phyloP scores from a whole-genome alignment of 2,797 vertebrate genomes.

The Acanthiza pusilla region DNA sequence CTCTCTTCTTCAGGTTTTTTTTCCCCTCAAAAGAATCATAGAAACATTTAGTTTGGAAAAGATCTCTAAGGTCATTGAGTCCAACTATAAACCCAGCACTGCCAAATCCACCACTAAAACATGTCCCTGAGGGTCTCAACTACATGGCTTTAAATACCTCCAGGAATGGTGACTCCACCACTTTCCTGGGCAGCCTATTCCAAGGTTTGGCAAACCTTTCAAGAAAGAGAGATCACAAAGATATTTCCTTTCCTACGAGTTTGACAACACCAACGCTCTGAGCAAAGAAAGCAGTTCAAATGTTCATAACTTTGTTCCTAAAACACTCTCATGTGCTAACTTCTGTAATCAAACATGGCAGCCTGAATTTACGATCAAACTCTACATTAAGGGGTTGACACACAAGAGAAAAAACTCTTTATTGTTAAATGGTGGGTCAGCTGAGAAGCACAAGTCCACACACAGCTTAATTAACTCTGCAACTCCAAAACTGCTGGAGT shows the following conservation, averaged over 20 bases:
- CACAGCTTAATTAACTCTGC: not conserved
- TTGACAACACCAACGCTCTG: not conserved
- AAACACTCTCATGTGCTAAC: not conserved
- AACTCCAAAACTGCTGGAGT: not conserved
- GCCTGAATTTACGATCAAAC: not conserved
- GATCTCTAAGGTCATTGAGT: not conserved
- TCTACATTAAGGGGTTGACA: not conserved
- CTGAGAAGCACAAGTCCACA: not conserved
- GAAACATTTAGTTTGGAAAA: not conserved
- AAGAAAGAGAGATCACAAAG: not conserved
- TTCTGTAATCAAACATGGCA: not conserved
- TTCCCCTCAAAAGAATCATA: not conserved
- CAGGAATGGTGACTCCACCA: not conserved
- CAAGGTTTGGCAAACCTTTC: rapidly evolving
- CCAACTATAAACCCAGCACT: not conserved
- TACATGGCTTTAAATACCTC: rapidly evolving
- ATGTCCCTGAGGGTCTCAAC: rapidly evolving
- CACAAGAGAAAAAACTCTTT: not conserved
- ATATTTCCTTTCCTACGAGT: not conserved
- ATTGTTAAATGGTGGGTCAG: not conserved
- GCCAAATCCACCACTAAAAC: not conserved
- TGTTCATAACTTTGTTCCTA: not conserved
- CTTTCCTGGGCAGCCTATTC: not conserved
- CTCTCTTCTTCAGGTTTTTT: not conserved
- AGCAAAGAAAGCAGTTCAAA: not conserved